Evolutionary conservation across 1,140 invertebrate genomes (phyloP).

Genomic region (Drosophila athabasca): DNA sequence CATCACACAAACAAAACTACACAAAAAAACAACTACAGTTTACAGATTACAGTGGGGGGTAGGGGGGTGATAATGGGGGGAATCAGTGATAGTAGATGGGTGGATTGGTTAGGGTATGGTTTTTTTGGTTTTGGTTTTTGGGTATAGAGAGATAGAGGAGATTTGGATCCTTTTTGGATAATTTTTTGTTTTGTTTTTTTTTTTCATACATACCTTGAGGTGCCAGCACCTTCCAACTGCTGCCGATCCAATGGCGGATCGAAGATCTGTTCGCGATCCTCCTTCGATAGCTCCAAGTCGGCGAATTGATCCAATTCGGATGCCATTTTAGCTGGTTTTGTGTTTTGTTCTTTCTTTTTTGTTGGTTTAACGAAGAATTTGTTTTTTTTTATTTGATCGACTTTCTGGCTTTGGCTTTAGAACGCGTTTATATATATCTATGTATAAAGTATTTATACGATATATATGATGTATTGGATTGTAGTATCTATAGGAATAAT

Average conservation of each 20-base stretch:
- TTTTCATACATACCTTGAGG: conserved; percentile 76
- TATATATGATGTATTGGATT: not conserved
- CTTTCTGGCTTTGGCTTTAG: not conserved
- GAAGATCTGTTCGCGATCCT: conserved; percentile 84
- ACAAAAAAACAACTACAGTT: conserved; percentile 37
- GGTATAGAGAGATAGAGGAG: conserved; percentile 10
- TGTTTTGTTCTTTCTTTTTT: conserved; percentile 10
- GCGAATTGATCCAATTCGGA: conserved; percentile 84
- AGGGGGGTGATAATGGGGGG: not conserved
- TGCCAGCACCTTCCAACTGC: conserved; percentile 83
- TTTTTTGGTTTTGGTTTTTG: conserved; percentile 8
- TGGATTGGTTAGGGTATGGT: not conserved
- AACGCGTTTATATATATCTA: conserved; percentile 24
- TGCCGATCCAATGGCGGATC: conserved; percentile 83
- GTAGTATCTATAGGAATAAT: not conserved
- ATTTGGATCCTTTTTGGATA: conserved; percentile 3
- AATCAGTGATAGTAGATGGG: too few species aligned
- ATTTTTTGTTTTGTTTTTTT: conserved; percentile 1
- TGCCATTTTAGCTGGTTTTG: conserved; percentile 65
- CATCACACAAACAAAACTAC: conserved; percentile 55
- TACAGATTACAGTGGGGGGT: not conserved
- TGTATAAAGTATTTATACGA: conserved; percentile 4
- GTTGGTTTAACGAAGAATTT: conserved; percentile 7
- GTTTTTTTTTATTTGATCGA: not conserved
- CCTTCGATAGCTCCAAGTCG: conserved; percentile 83